Evolutionary conservation across 2,113 vertebrate genomes (phyloP), one percentile per base, ranked within the genome.

Genomic region (Tragelaphus imberbis): DNA sequence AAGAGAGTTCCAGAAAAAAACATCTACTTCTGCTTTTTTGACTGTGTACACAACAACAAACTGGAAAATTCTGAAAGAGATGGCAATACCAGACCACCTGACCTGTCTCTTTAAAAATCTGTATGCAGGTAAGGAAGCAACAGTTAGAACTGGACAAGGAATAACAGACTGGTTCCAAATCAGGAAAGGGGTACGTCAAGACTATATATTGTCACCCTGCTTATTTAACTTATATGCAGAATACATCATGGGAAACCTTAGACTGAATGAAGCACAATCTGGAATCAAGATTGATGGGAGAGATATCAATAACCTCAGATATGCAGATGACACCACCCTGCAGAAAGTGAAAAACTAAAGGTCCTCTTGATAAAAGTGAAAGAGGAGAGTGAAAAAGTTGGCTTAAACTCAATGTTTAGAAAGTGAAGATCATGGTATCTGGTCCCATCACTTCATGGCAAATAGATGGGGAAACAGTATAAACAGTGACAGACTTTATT

Each of bases 131-230:
- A 19, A 75, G 10, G n/a, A 75, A 75, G 21, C 68, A 40, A 40
- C n/a, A 13, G 68, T 40, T 25, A 40, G 68, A 40, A 25, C 36
- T 40, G 17, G 68, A 40, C 4, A 75, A 40, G 21, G 36, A 75
- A 75, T 6, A 75, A 75, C 21, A 40, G 11, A 40, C 21, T 40
- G 36, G 36, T 40, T 75, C 68, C 9, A 40, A 40, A 25, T 40
- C 0, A 0, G 19, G n/a, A 71, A 36, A 71, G 19, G 19, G 36
- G 36, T 75, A 40, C 0, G 0, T 40, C 68, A 75, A 13, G 19
- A 19, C 10, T 75, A 19, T 11, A 36, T 75, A 75, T 25, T 75
- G 68, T 75, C 9, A 40, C 19, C 36, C 10, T 23, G 2, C 10
- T 75, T 75, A 75, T 75, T 40, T 75, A 40, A 75, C 36, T 40